Base-by-base conservation (phyloP, 2,888 invertebrate genomes). In the Tanypteryx hageni region DNA sequence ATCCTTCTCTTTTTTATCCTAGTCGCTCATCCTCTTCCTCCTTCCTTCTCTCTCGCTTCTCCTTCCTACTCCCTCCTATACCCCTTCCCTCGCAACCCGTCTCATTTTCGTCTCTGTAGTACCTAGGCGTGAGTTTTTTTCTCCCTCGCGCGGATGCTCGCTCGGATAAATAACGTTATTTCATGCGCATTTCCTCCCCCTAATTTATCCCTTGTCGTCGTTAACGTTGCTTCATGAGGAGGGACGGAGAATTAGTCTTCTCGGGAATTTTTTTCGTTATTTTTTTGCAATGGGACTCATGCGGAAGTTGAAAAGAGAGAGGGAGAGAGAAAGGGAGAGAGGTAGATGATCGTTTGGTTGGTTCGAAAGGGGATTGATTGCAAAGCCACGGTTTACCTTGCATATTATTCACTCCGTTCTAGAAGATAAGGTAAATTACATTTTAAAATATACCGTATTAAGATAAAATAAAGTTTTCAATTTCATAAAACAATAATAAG, bases 121-220 rank as follows among this genome's bases (percentile, higher is more conserved):
- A 61, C 61, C 86, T 59, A 58, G 7, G 31, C 86, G 18, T 27
- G 7, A 18, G 31, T 18, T 86, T 27, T 86, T 61, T 61, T 57
- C 61, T 1, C 18, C 13, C 18, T 76, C 76, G 22, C 76, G 13
- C 76, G 76, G 76, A 76, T 76, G 76, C 27, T 76, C 27, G 76
- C 76, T 27, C 22, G 76, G 76, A 27, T 22, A 76, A 76, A 76
- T 76, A 76, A 76, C 76, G 76, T 76, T 76, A 76, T 76, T 76
- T 76, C 76, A 76, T 76, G 76, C 22, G 27, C 22, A 76, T 76
- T 76, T 76, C 76, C 76, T 76, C 76, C 61, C 9, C 13, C 86
- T 61, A 22, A 86, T 86, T 31, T 61, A 61, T 86, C 86, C 31
- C 59, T 7, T 18, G 86, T 86, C 86, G 31, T 14, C 27, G 31